Evolutionary conservation across 2,113 vertebrate species (phyloP).

Genomic region (Polypterus bichir): DNA sequence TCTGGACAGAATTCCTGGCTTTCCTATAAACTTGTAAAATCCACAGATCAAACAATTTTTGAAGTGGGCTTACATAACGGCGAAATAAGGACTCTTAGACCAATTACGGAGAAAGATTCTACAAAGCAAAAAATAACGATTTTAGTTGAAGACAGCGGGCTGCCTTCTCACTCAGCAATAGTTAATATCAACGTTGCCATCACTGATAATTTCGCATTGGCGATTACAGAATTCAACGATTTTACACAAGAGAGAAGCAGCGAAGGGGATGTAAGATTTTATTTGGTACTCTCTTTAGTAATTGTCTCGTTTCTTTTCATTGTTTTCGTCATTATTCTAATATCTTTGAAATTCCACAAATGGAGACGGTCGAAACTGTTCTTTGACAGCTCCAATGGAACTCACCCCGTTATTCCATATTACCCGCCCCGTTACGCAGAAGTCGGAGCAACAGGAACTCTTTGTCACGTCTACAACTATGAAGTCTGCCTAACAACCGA

Average conservation of each 20-base stretch:
- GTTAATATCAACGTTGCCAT: slow-evolving; percentile 11
- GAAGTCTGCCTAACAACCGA: slow-evolving; percentile 26
- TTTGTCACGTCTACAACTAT: slow-evolving; percentile 26
- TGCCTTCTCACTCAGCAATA: slow-evolving; percentile 19
- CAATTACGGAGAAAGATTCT: neutral
- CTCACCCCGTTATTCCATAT: slow-evolving; percentile 16
- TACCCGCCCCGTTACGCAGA: slow-evolving; percentile 27
- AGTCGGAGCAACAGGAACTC: slow-evolving; percentile 25
- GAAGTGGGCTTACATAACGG: slow-evolving; percentile 24
- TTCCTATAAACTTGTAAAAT: slow-evolving; percentile 25
- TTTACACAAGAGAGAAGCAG: slow-evolving; percentile 11
- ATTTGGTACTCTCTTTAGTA: slow-evolving; percentile 23
- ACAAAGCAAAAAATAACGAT: slow-evolving; percentile 5
- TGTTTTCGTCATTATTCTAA: slow-evolving; percentile 21
- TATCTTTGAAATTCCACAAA: slow-evolving; percentile 19
- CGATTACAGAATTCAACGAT: slow-evolving; percentile 25
- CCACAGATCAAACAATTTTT: slow-evolving; percentile 28
- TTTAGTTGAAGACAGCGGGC: slow-evolving; percentile 22
- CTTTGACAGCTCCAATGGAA: slow-evolving; percentile 22
- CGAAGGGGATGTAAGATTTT: slow-evolving; percentile 21
- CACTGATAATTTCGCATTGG: slow-evolving; percentile 24
- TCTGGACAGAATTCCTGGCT: slow-evolving; percentile 18
- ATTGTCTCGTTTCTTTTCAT: slow-evolving; percentile 23
- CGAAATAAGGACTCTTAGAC: slow-evolving; percentile 8
- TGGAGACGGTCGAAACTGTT: slow-evolving; percentile 25